phyloP scores from a whole-genome alignment of 23 tunicate species.

The Diplosoma virens region DNA sequence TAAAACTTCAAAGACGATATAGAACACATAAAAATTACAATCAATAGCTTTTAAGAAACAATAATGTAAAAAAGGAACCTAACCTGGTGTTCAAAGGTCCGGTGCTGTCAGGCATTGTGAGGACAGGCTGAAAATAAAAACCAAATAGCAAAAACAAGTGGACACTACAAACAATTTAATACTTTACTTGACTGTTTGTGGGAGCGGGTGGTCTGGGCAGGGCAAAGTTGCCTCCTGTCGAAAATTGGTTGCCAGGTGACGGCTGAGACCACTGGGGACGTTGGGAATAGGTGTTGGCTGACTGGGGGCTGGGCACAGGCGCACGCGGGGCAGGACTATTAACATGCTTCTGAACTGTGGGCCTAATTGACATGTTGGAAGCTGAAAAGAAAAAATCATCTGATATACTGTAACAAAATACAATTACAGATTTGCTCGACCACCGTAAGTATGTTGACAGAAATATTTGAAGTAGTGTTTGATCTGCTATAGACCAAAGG shows the following conservation, averaged over 20 bases:
- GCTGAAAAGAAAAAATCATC: neutral
- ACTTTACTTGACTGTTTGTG: slow-evolving; percentile 11
- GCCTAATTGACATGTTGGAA: neutral
- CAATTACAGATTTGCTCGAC: neutral
- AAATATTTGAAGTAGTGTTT: too few relatives aligned
- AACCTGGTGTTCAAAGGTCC: slow-evolving; percentile 51
- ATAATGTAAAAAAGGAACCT: neutral
- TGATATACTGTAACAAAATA: neutral
- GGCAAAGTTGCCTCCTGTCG: slow-evolving; percentile 10
- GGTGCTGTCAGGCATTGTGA: slow-evolving; percentile 81
- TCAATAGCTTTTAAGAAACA: too few relatives aligned
- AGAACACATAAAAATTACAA: too few relatives aligned
- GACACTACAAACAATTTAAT: neutral
- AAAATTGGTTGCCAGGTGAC: slow-evolving; percentile 64
- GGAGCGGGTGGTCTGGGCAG: slow-evolving; percentile 40
- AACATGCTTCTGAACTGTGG: neutral
- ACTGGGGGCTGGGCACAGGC: slow-evolving; percentile 55
- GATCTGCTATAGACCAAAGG: too few relatives aligned
- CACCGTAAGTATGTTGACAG: neutral
- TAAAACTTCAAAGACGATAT: too few relatives aligned
- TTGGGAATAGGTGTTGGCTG: slow-evolving; percentile 13
- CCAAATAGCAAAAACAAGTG: neutral
- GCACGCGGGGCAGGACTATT: slow-evolving; percentile 45
- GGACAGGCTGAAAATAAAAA: slow-evolving; percentile 39
- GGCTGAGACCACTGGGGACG: slow-evolving; percentile 66